Base-by-base conservation (phyloP, 2,113 vertebrate species). In the Alaudala cheleensis region DNA sequence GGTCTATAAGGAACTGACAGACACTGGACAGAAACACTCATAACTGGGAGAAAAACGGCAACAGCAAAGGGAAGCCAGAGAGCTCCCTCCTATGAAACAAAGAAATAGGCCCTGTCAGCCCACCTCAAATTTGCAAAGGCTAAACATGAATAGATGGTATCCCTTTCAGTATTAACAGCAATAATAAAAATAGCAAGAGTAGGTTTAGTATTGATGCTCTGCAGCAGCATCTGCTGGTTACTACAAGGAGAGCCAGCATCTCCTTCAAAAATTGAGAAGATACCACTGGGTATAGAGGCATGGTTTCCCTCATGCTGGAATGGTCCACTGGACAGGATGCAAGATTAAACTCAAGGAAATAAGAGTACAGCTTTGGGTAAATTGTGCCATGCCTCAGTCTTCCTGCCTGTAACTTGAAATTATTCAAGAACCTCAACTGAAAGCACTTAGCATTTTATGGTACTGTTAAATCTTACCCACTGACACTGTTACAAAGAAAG, bases 1-100 rank as follows among this genome's bases (percentile, higher is more conserved):
- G 82, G 96, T 95, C 97, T 95, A 88, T 89, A 94, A 96, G 90
- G 91, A 96, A 97, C 93, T 88, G 77, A 94, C 78, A 96, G 83
- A 91, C 54, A 88, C 79, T 51, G 93, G 95, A 90, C 62, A 92
- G n/a, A 95, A 90, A 95, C 78, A 95, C 73, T 90, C 88, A 74
- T 87, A 95, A 86, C 28, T n/a, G 79, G 92, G 72, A 80, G 94
- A 95, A 96, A 95, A 92, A 34, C 29, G 62, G 54, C 20, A 67
- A 87, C 44, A 71, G 69, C 49, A 65, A 67, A n/a, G 45, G 65
- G n/a, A 81, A 92, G 54, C 88, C 1, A 8, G 33, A 67, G 40
- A 2, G 4, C 17, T 54, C 24, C 54, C 29, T 62, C 64, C 40
- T 47, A 73, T 18, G 47, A 74, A 88, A 88, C 50, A 90, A 86